Base-by-base conservation (phyloP, 2,888 invertebrate species). In the Platypus cylindrus region DNA sequence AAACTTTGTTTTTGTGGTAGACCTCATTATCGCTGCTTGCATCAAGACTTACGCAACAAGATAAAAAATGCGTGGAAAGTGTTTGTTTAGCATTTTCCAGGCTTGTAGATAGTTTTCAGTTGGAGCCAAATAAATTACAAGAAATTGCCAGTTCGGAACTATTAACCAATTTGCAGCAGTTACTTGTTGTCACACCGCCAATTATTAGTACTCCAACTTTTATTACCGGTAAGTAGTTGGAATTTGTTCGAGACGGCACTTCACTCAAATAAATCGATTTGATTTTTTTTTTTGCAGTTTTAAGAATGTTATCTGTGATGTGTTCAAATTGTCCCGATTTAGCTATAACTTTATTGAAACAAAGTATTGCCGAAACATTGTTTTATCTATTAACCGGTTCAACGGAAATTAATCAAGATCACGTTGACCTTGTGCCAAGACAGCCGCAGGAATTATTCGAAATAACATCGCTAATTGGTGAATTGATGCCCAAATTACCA, bases 61-160 rank as follows among this genome's bases (percentile, higher is more conserved):
- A 98, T 64, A 97, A 97, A 62, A 95, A 95, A 58, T 91, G 93
- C 38, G 91, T 97, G 25, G 98, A 98, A 58, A 90, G 89, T 56
- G 91, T 95, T 9, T 97, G 97, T 54, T 72, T 91, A 45, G 91
- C 95, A 14, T 95, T 97, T 67, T 90, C 93, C 37, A 78, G 97
- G 3, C 70, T 98, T 27, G 93, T 97, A 29, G 97, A 98, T 56
- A 93, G 91, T 59, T 93, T 91, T 62, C 93, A 94, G 57, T 75
- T 82, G 49, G 93, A 97, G 58, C 80, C 91, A 12, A 74, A 79
- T 15, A 78, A 86, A 44, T 66, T 98, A 41, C 86, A 89, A 57
- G 93, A 95, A 65, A 93, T 98, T 43, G 91, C 94, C 30, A 87
- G 86, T 36, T 66, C 95, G 37, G 72, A 97, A 18, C 65, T 97